Percentiles rank a stretch among this genome's conserved stretches.
Conservation (phyloP, 2,888 invertebrate species). For the Lottia gigantea region DNA sequence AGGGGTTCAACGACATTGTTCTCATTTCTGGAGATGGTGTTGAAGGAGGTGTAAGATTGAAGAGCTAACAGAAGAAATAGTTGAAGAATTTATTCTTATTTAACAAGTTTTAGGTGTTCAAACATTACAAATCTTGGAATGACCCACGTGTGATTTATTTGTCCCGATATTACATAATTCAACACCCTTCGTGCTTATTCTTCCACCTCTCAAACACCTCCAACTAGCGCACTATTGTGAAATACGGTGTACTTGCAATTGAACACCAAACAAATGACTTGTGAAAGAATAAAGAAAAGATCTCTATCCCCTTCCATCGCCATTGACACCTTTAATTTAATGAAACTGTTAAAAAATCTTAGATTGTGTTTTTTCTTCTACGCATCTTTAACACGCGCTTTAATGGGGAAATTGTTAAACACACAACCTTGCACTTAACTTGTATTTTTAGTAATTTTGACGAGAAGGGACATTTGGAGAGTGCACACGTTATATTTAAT, state of each 20-base stretch:
- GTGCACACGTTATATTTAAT: too few species aligned
- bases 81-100: not conserved
- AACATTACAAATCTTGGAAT: conserved; percentile 7
- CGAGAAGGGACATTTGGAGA: too few species aligned
- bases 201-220: not conserved
- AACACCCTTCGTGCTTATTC: not conserved
- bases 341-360: too few species aligned
- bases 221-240: not conserved
- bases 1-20: too few species aligned
- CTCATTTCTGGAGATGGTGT: too few species aligned
- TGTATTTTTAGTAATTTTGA: not conserved
- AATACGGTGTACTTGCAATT: not conserved
- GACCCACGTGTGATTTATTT: not conserved
- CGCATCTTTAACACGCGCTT: not conserved
- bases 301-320: too few species aligned
- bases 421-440: not conserved
- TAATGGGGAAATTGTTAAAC: not conserved
- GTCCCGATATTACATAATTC: not conserved
- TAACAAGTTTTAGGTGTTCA: conserved; percentile 1
- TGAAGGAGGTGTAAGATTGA: too few species aligned
- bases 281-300: not conserved
- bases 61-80: too few species aligned
- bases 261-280: not conserved
- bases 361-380: too few species aligned
- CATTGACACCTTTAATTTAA: too few species aligned